A percentile compares a stretch with the other conserved stretches of the same genome.
Evolutionary conservation across 1,140 invertebrate species (phyloP).

Genomic region (Hyles vespertilio): DNA sequence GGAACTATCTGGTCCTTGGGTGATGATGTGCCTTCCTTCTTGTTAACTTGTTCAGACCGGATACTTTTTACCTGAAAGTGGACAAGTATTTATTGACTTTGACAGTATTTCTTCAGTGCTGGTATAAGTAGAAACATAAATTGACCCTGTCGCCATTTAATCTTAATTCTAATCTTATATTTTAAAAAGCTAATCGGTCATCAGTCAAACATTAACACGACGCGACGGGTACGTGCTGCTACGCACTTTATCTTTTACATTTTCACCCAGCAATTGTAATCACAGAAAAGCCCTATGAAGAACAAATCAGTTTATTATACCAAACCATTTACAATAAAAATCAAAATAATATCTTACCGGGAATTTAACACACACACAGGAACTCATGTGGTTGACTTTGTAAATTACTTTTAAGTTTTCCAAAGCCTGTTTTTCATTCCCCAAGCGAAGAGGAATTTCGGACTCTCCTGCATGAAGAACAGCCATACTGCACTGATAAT

Average conservation of each 20-base stretch:
- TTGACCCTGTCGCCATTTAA: no score
- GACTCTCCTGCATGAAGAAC: conserved; percentile 48
- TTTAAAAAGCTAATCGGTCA: no score
- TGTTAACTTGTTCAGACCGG: conserved; percentile 9
- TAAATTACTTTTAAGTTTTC: conserved; percentile 40
- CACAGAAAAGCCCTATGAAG: no score
- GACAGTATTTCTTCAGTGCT: no score
- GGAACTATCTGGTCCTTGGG: conserved; percentile 34
- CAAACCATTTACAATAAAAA: no score
- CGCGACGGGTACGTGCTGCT: no score
- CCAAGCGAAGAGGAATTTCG: conserved; percentile 43
- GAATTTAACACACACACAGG: conserved; percentile 23
- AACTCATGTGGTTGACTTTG: conserved; percentile 27
- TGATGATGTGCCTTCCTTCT: conserved; percentile 11
- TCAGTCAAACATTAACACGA: no score
- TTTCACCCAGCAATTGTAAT: no score
- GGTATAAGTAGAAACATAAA: no score
- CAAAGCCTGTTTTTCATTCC: conserved; percentile 34
- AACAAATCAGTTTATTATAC: no score
- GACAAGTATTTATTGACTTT: background rate
- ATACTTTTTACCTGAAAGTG: conserved; percentile 29
- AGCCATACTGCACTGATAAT: conserved; percentile 30
- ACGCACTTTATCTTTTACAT: no score
- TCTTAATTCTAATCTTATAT: no score
- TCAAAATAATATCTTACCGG: conserved; percentile 23